Conservation (phyloP, 2,113 vertebrate species). For the Haemorhous mexicanus region DNA sequence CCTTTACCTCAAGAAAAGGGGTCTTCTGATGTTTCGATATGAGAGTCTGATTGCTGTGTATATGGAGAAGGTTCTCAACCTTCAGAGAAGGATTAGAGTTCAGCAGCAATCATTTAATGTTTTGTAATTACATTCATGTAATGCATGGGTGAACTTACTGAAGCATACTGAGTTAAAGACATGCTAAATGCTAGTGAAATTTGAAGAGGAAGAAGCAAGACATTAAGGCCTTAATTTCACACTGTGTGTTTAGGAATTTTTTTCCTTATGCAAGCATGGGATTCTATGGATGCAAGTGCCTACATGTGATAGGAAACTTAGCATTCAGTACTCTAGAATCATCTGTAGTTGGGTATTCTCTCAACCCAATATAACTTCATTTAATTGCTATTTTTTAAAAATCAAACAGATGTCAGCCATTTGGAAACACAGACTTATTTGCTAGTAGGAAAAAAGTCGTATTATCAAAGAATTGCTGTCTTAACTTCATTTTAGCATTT, state of each 20-base stretch:
- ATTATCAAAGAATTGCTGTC: background rate
- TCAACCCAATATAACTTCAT: background rate
- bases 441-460: background rate
- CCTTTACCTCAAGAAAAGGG: background rate
- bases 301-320: background rate
- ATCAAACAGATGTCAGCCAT: background rate
- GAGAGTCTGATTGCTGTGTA: background rate
- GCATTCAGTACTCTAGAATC: background rate
- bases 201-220: background rate
- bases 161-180: background rate
- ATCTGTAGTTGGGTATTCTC: background rate
- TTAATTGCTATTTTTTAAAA: background rate
- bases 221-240: background rate
- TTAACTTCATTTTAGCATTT: background rate
- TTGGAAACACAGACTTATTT: background rate
- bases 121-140: background rate
- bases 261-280: background rate
- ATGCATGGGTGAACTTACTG: background rate
- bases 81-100: background rate
- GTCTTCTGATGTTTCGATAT: background rate
- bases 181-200: background rate
- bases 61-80: background rate
- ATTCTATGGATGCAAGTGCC: background rate
- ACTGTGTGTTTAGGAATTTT: background rate
- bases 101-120: background rate